A percentile compares a stretch with the other conserved stretches of the same genome.
Conservation (phyloP, 1,140 invertebrate genomes). For the Agrilus planipennis region DNA sequence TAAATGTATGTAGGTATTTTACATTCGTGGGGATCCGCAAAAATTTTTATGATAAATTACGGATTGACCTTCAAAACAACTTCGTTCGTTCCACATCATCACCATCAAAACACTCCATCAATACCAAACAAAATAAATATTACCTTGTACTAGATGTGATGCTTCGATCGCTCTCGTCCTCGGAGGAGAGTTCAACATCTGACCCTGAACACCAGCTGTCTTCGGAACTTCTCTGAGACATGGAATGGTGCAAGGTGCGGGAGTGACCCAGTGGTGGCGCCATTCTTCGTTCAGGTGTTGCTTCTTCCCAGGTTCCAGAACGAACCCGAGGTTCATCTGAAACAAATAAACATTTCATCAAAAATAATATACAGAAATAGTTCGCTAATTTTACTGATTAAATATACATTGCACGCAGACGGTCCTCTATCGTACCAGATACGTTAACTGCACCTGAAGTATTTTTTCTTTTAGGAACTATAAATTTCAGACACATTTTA, state of each 20-base stretch:
- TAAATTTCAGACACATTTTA: too few relatives aligned
- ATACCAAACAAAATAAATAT: too few relatives aligned
- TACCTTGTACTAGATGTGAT: constrained; percentile 43
- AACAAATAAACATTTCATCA: constrained; percentile 13
- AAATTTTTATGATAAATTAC: too few relatives aligned
- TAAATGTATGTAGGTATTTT: too few relatives aligned
- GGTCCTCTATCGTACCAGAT: too few relatives aligned
- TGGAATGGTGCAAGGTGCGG: constrained; percentile 34
- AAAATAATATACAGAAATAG: constrained; percentile 1
- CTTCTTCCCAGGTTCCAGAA: constrained; percentile 46
- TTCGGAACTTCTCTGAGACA: constrained; percentile 40
- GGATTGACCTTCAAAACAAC: too few relatives aligned
- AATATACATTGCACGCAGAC: too few relatives aligned
- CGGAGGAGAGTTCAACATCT: constrained; percentile 48
- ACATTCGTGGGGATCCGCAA: too few relatives aligned
- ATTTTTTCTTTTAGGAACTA: too few relatives aligned
- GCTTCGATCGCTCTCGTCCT: constrained; percentile 48
- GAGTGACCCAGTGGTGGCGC: constrained; percentile 26
- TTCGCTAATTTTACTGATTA: not conserved
- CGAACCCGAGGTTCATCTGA: constrained; percentile 46
- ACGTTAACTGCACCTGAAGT: too few relatives aligned
- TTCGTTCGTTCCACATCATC: too few relatives aligned
- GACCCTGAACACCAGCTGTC: constrained; percentile 48
- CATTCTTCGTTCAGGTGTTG: constrained; percentile 35
- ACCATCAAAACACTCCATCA: too few relatives aligned